Base-by-base conservation (phyloP, 2,113 vertebrate genomes). In the Terrapene triunguis region DNA sequence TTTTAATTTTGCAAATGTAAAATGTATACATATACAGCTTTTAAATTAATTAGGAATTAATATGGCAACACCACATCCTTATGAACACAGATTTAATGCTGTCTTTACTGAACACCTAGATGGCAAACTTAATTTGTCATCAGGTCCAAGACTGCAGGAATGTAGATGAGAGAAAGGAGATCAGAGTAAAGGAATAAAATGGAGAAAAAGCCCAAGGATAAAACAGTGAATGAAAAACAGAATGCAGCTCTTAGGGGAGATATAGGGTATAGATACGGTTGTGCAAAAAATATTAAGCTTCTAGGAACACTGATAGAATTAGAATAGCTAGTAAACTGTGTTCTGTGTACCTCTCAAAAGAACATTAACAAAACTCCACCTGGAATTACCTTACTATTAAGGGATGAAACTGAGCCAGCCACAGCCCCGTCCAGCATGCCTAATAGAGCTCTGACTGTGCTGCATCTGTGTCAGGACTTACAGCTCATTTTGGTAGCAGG, bases 11-110 rank as follows among this genome's bases (percentile, higher is more conserved):
- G 78, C 87, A 89, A 81, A 89, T 85, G 72, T 95, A 88, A 95
- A 97, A 96, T 95, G 90, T 95, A 78, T 93, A 83, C 94, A 96
- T 95, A 95, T 96, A 54, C 3, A 7, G 47, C 87, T 95, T 96
- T 87, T 90, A 91, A 97, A 96, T 92, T 97, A 93, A 96, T 97
- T 96, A 92, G 92, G 87, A 95, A 97, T 97, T 97, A 97, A 96
- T 92, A 92, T 51, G 93, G 90, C 92, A 91, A 57, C 93, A 95
- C 95, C 72, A 47, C 38, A 76, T 6, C 10, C 5, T 76, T 97
- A 91, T 79, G 95, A 83, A 88, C 65, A 83, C 32, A 72, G 91
- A 96, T 96, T 93, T 94, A 92, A 57, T 88, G 82, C 85, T 94
- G 85, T 92, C 91, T 93, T 92, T 94, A 74, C 65, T 84, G 83